phyloP scores from a whole-genome alignment of 2,888 invertebrate species.

The Lasiommata megera region DNA sequence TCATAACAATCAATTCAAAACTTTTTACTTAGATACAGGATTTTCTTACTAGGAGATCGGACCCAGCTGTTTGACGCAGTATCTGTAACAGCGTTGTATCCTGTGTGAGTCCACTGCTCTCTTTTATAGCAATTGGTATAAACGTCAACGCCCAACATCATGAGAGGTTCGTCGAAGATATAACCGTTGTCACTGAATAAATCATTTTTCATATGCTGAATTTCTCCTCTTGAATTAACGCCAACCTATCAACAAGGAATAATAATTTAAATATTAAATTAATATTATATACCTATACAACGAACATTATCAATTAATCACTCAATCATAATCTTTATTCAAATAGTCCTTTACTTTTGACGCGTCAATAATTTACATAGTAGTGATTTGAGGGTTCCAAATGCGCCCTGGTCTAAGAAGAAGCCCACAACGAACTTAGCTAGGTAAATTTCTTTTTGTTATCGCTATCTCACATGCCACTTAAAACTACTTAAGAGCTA shows the following conservation, averaged over 20 bases:
- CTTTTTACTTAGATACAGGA: background rate
- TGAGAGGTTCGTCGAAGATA: background rate
- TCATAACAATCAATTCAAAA: background rate
- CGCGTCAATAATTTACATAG: no score
- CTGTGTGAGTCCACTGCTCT: background rate
- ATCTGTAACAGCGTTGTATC: background rate
- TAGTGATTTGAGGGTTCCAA: no score
- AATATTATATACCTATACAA: no score
- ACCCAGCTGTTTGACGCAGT: background rate
- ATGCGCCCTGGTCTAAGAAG: no score
- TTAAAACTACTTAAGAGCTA: no score
- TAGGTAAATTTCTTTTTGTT: no score
- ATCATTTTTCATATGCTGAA: background rate
- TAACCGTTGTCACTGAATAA: slow-evolving; percentile 1
- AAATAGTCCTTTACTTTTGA: no score
- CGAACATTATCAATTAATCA: no score
- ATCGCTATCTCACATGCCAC: no score
- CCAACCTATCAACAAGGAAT: background rate
- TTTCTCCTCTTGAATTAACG: slow-evolving; percentile 4
- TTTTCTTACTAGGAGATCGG: background rate
- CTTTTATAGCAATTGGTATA: background rate
- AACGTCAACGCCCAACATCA: background rate
- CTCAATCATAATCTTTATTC: no score
- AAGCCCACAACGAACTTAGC: no score
- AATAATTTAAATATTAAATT: no score